Conservation (phyloP, 2,888 invertebrate genomes). For the Polyommatus icarus region DNA sequence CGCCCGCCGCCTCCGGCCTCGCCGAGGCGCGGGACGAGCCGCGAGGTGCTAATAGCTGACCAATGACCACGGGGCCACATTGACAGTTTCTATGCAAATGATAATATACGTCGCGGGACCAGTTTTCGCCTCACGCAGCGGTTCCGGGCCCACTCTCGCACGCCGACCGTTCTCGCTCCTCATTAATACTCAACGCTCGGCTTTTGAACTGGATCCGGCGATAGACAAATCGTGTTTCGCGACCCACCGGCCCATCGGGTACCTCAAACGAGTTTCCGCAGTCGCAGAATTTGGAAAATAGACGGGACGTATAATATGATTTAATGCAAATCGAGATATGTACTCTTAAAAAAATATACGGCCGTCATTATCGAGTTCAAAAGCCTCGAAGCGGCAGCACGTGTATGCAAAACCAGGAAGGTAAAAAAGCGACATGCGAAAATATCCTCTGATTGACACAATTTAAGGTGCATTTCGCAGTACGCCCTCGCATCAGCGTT, state of each 20-base stretch:
- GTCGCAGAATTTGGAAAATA: neutral
- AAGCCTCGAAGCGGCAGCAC: slow-evolving; percentile 74
- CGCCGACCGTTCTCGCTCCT: slow-evolving; percentile 66
- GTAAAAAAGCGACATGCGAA: slow-evolving; percentile 59
- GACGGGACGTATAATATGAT: neutral
- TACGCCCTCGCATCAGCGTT: slow-evolving; percentile 54
- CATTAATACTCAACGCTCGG: slow-evolving; percentile 54
- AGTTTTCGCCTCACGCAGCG: slow-evolving; percentile 68
- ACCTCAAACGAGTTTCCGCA: slow-evolving; percentile 33
- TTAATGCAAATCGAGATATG: slow-evolving; percentile 63
- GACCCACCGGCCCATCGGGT: slow-evolving; percentile 37
- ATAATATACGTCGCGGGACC: slow-evolving; percentile 71
- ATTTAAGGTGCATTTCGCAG: slow-evolving; percentile 69
- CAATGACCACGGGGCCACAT: slow-evolving; percentile 64
- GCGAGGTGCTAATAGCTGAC: slow-evolving; percentile 71
- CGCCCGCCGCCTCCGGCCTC: slow-evolving; percentile 33
- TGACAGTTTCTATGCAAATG: slow-evolving; percentile 81
- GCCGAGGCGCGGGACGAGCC: slow-evolving; percentile 35
- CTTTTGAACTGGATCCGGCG: slow-evolving; percentile 60
- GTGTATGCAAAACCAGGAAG: slow-evolving; percentile 75
- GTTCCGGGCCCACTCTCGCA: slow-evolving; percentile 71
- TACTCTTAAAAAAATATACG: slow-evolving; percentile 65
- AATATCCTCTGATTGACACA: slow-evolving; percentile 56
- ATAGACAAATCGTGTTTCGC: slow-evolving; percentile 45
- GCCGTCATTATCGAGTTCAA: slow-evolving; percentile 79